phyloP scores from a whole-genome alignment of 2,888 invertebrate genomes.

The Lasioglossum vierecki region DNA sequence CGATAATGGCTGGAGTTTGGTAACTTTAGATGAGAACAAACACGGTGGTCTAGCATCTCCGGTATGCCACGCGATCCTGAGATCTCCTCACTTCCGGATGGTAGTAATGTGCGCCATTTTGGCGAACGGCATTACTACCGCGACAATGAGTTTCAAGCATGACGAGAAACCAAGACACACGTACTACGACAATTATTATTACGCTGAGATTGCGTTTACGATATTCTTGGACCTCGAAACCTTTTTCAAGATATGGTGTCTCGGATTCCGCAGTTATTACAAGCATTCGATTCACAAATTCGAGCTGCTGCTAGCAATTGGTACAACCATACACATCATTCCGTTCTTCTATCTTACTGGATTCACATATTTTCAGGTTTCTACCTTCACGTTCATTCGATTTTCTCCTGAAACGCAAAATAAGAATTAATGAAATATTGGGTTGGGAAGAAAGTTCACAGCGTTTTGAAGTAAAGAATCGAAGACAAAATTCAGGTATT shows the following conservation, averaged over 20 bases:
- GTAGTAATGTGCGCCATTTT: slow-evolving; percentile 97
- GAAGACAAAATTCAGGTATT: no score
- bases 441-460: no score
- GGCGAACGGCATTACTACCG: slow-evolving; percentile 97
- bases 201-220: slow-evolving; percentile 97
- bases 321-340: slow-evolving; percentile 97
- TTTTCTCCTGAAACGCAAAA: slow-evolving; percentile 16
- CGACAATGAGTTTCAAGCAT: slow-evolving; percentile 97
- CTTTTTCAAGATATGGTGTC: slow-evolving; percentile 98
- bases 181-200: slow-evolving; percentile 96
- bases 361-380: slow-evolving; percentile 96
- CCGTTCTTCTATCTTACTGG: slow-evolving; percentile 96
- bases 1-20: slow-evolving; percentile 97
- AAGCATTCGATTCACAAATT: slow-evolving; percentile 99
- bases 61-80: slow-evolving; percentile 92
- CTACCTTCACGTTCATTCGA: slow-evolving; percentile 41
- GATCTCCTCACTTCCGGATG: slow-evolving; percentile 96
- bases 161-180: slow-evolving; percentile 92
- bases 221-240: slow-evolving; percentile 97
- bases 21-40: slow-evolving; percentile 98
- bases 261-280: slow-evolving; percentile 97
- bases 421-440: not conserved
- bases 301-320: slow-evolving; percentile 95
- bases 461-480: no score
- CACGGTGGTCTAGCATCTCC: slow-evolving; percentile 95